phyloP scores from a whole-genome alignment of 1,140 invertebrate species.

The Eulimnadia texana region DNA sequence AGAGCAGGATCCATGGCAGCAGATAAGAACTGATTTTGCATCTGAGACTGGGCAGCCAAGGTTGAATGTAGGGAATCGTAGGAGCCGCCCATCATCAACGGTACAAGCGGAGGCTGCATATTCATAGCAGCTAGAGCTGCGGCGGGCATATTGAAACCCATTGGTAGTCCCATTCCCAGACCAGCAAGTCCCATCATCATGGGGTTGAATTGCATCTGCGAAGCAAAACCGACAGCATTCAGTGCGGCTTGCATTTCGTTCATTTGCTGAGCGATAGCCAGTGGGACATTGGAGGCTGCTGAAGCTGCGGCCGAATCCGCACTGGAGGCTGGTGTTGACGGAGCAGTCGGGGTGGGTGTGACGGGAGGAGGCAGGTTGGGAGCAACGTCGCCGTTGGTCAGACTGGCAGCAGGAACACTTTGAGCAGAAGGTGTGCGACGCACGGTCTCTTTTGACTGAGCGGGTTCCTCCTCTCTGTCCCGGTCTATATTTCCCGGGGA shows the following conservation, averaged over 20 bases:
- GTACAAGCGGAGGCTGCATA: slow-evolving; percentile 75
- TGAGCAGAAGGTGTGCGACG: slow-evolving; percentile 35
- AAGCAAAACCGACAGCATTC: slow-evolving; percentile 69
- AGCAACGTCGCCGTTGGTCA: slow-evolving; percentile 19
- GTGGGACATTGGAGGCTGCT: slow-evolving; percentile 4
- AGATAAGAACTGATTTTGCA: slow-evolving; percentile 21
- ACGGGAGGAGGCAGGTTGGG: slow-evolving; percentile 32
- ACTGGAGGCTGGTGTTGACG: slow-evolving; percentile 40
- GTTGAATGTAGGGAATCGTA: slow-evolving; percentile 25
- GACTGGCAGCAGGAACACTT: slow-evolving; percentile 34
- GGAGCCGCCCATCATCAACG: slow-evolving; percentile 43
- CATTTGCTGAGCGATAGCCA: slow-evolving; percentile 49
- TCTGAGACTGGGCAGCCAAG: slow-evolving; percentile 17
- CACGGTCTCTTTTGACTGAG: neutral
- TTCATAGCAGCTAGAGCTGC: slow-evolving; percentile 68
- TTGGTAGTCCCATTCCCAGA: slow-evolving; percentile 44
- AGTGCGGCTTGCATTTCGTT: slow-evolving; percentile 70
- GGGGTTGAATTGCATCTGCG: slow-evolving; percentile 53
- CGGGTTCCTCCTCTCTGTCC: neutral
- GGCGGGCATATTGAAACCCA: slow-evolving; percentile 54
- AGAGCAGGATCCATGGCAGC: slow-evolving; percentile 34
- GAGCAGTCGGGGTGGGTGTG: slow-evolving; percentile 42
- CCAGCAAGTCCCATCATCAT: slow-evolving; percentile 52
- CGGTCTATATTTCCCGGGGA: slow-evolving; percentile 4
- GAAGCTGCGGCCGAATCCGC: slow-evolving; percentile 30